Conservation (phyloP, 2,888 invertebrate genomes). For the Tetrapedia diversipes region DNA sequence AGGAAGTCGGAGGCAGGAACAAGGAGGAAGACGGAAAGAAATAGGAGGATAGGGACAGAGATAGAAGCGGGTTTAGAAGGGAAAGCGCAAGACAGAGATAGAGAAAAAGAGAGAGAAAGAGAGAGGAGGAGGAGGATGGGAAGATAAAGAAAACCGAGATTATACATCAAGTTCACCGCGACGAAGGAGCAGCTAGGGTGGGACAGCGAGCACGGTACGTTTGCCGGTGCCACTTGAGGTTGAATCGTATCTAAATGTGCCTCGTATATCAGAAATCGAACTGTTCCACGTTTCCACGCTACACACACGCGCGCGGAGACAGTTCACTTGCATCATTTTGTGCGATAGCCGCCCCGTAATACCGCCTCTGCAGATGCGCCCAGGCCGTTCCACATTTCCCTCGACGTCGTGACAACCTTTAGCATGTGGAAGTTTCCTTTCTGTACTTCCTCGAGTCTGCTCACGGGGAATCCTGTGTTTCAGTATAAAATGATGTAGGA, state of each 20-base stretch:
- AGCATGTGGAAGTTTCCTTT: constrained; percentile 59
- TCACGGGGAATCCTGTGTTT: constrained; percentile 35
- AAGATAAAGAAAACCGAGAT: constrained; percentile 57
- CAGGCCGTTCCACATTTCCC: constrained; percentile 46
- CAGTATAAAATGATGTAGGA: constrained; percentile 42
- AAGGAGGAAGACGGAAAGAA: neutral
- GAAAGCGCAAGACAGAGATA: no score
- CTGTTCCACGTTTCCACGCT: constrained; percentile 54
- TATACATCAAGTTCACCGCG: constrained; percentile 67
- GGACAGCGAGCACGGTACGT: constrained; percentile 33
- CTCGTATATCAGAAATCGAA: constrained; percentile 71
- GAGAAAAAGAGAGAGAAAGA: constrained; percentile 13
- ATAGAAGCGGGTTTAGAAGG: neutral
- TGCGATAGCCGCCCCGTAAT: constrained; percentile 52
- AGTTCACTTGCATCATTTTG: constrained; percentile 65
- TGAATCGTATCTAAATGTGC: constrained; percentile 69
- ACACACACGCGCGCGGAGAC: constrained; percentile 44
- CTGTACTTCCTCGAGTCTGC: constrained; percentile 30
- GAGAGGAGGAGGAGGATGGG: neutral
- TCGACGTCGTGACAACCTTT: constrained; percentile 60
- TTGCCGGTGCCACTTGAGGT: constrained; percentile 61
- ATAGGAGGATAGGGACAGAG: constrained; percentile 16
- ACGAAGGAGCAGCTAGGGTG: constrained; percentile 28
- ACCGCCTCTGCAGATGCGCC: constrained; percentile 53
- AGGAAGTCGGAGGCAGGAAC: constrained; percentile 25